A percentile compares a stretch with the other conserved stretches of the same genome.
These are phyloP conservation scores for Coluber constrictor DNA, from an alignment of 2,797 vertebrate species.

Conservation along the genomic window DNA sequence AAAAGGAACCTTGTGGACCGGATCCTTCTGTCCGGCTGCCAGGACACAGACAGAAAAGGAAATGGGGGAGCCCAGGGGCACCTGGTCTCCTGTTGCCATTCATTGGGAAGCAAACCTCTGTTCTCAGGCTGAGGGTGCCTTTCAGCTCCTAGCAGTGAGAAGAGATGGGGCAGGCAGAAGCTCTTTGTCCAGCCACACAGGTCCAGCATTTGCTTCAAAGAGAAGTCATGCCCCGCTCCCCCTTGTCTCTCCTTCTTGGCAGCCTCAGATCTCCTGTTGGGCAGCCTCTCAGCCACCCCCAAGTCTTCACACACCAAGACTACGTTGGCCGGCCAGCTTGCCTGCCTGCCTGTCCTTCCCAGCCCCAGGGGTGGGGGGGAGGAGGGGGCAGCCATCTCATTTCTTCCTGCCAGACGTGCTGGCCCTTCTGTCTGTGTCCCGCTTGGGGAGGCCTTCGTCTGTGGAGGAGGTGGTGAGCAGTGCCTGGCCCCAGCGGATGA, in stretches of 20 bases:
- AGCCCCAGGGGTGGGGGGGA: background rate
- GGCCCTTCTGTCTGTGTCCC: constrained; percentile 77
- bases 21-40: background rate
- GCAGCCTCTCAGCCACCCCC: background rate
- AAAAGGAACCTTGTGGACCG: background rate
- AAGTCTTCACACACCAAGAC: background rate
- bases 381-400: constrained; percentile 61
- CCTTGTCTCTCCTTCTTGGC: background rate
- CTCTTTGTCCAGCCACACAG: background rate
- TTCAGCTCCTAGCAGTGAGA: background rate
- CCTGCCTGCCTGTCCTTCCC: background rate
- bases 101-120: background rate
- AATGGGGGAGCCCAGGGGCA: too few species aligned
- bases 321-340: background rate
- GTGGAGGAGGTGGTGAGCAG: constrained; percentile 92
- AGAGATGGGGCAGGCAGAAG: background rate
- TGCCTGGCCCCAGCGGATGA: constrained; percentile 84
- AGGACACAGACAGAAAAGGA: background rate
- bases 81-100: background rate
- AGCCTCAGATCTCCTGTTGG: too few species aligned
- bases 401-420: constrained; percentile 84
- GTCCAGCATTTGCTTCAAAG: background rate
- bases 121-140: background rate
- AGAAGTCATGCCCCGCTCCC: too few species aligned
- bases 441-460: constrained; percentile 75